These are phyloP conservation scores for Heteromurus nitidus DNA, from an alignment of 2,888 invertebrate genomes.

Conservation along the genomic window DNA sequence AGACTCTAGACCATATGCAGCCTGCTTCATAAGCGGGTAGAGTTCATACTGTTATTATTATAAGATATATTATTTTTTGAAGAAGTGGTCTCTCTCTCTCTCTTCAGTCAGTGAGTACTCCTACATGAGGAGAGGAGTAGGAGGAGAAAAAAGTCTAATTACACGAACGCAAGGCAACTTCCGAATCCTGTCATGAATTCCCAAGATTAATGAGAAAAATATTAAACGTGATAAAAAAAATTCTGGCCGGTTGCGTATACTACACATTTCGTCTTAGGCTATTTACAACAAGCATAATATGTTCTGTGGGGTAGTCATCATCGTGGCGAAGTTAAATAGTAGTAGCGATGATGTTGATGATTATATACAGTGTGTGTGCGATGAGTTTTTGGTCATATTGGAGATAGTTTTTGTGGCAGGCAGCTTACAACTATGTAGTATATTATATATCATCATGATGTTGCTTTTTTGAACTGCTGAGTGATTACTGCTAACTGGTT, in stretches of 20 bases:
- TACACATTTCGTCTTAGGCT: constrained; percentile 22
- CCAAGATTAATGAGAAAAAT: constrained; percentile 72
- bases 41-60: constrained; percentile 55
- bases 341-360: not conserved
- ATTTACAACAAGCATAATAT: constrained; percentile 28
- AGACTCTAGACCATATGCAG: constrained; percentile 38
- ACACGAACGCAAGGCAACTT: constrained; percentile 70
- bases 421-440: no score
- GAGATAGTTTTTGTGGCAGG: no score
- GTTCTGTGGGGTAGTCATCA: not conserved
- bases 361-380: constrained; percentile 10
- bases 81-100: constrained; percentile 7
- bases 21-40: constrained; percentile 48
- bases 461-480: constrained; percentile 42
- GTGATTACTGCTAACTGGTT: constrained; percentile 42
- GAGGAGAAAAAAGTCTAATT: constrained; percentile 70
- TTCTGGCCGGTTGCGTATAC: constrained; percentile 4
- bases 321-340: not conserved
- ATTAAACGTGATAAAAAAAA: constrained; percentile 70
- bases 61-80: constrained; percentile 2
- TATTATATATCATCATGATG: constrained; percentile 36
- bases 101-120: no score
- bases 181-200: constrained; percentile 71
- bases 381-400: constrained; percentile 22
- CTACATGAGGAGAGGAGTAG: constrained; percentile 50